Conservation (phyloP, 2,113 vertebrate species). For the Aegithalos caudatus region DNA sequence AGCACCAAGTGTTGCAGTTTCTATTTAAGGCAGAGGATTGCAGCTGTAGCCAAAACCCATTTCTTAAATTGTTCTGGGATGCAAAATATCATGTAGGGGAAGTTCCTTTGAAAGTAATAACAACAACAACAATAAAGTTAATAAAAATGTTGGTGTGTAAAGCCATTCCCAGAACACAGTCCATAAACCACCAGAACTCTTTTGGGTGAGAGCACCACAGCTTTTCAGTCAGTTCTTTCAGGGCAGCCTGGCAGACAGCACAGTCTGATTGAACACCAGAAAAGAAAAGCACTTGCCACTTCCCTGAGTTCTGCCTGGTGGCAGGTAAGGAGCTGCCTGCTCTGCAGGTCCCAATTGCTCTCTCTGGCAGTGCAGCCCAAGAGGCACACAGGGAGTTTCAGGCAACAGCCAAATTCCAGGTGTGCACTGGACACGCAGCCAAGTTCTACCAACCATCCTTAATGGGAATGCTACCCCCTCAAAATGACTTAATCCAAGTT, state of each 20-base stretch:
- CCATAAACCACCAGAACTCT: background rate
- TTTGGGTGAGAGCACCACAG: background rate
- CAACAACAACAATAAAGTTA: background rate
- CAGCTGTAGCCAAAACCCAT: background rate
- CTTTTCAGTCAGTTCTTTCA: background rate
- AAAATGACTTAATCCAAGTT: background rate
- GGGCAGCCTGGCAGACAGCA: background rate
- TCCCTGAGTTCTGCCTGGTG: background rate
- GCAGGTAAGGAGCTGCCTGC: background rate
- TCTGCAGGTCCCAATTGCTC: background rate
- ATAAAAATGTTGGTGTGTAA: background rate
- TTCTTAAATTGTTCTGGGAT: background rate
- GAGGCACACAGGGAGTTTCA: background rate
- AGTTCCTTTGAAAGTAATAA: background rate
- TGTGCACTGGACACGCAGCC: accelerated
- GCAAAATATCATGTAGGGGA: background rate
- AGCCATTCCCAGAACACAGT: background rate
- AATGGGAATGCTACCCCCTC: background rate
- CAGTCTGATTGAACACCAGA: background rate
- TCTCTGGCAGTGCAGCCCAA: background rate
- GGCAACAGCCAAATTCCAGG: background rate
- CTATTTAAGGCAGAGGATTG: background rate
- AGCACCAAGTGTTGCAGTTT: background rate
- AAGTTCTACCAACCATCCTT: background rate
- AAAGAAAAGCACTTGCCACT: background rate